A percentile compares a stretch with the other conserved stretches of the same genome.
Conservation (phyloP, 1,140 invertebrate species). For the Bombyx mandarina region DNA sequence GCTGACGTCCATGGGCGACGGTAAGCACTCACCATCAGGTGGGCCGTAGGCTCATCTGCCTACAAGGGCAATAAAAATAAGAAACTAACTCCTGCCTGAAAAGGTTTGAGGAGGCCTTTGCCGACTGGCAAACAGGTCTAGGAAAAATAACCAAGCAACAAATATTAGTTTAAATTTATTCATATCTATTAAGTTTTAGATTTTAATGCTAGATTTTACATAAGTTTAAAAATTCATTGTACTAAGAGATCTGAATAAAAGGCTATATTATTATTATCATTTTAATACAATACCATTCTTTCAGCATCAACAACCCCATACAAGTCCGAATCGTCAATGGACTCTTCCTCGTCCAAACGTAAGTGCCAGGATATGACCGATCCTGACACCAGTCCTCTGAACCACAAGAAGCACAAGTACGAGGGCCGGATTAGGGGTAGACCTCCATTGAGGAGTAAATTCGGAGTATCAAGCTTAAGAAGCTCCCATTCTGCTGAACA, state of each 20-base stretch:
- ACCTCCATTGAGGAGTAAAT: constrained; percentile 44
- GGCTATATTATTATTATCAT: not conserved
- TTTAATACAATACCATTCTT: not conserved
- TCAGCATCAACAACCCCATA: constrained; percentile 18
- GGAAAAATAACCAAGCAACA: too few species aligned
- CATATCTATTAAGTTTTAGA: too few species aligned
- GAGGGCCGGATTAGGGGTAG: constrained; percentile 52
- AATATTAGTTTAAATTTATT: too few species aligned
- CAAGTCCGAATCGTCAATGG: constrained; percentile 4
- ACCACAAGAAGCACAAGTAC: constrained; percentile 58
- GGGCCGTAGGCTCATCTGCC: too few species aligned
- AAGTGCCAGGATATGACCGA: constrained; percentile 54
- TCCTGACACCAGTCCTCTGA: constrained; percentile 42
- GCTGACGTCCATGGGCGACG: too few species aligned
- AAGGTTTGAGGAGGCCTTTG: too few species aligned
- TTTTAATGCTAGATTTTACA: too few species aligned
- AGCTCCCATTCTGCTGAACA: constrained; percentile 34
- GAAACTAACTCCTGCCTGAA: not conserved
- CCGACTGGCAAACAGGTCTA: too few species aligned
- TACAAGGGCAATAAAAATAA: too few species aligned
- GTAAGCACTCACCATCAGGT: too few species aligned
- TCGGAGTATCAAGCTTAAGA: constrained; percentile 31
- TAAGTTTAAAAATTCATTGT: too few species aligned
- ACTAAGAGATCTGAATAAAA: too few species aligned
- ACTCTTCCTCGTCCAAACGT: constrained; percentile 44